Evolutionary conservation across 2,888 invertebrate species (phyloP), one percentile per base, ranked within the genome.

Genomic region (Tipula unca): DNA sequence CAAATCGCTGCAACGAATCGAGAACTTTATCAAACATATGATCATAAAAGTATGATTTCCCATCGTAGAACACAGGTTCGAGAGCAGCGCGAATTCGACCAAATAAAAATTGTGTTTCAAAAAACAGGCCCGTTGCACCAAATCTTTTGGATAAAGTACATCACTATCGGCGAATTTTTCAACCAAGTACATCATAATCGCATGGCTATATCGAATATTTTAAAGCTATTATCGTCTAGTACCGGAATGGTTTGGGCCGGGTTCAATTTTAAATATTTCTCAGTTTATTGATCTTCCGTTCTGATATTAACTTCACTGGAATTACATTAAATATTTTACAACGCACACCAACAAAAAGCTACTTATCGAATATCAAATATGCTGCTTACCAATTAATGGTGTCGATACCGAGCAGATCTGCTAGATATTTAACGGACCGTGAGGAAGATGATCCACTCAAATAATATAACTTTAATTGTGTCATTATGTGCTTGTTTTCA

Each of bases 171-270:
- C 91, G 87, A 92, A 93, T 87, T 91, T 91, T 83, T 89, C 89
- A 0, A 89, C 90, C 84, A 93, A 87, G 88, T 91, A 92, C 20
- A 88, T 87, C 6, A 88, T 87, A 36, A 92, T 91, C 1, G 91
- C 90, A 86, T 91, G 90, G 85, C 91, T 91, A n/a, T n/a, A 85
- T 85, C 85, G 48, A 32, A 89, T 89, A 89, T 48, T 90, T 89
- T 87, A 87, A 91, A 91, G 29, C 92, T 92, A 86, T 92, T 90
- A 86, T 91, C 90, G 14, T 86, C 86, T 20, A 93, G 88, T 1
- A 91, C 91, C 14, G 93, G 93, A 13, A 93, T 88, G 1, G 91
- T 90, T 86, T 91, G 91, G 86, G 90, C 89, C 0, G 92, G 92
- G 88, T 92, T 92, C 32, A 91, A 87, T 92, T 92, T 88, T 35